Conservation (phyloP, 2,888 invertebrate genomes). For the Siphlonurus alternatus region DNA sequence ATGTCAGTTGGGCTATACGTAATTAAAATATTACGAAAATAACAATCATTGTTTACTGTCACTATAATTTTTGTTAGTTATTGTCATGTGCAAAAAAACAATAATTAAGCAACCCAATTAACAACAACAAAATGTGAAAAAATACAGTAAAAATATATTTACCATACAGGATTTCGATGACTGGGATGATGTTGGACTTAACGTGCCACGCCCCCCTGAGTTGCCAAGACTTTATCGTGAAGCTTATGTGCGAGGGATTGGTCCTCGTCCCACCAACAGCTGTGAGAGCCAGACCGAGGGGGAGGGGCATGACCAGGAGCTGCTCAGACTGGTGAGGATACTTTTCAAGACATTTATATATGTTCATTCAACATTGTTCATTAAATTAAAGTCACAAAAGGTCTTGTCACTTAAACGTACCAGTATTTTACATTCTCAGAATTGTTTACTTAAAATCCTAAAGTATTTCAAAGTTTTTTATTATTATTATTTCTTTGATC, state of each 20-base stretch:
- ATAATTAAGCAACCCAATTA: not conserved
- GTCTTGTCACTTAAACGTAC: too few relatives aligned
- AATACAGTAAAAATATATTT: not conserved
- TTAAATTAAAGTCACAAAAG: too few relatives aligned
- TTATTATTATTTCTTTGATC: too few relatives aligned
- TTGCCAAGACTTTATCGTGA: conserved; percentile 51
- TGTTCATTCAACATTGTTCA: too few relatives aligned
- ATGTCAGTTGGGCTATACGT: too few relatives aligned
- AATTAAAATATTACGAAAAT: too few relatives aligned
- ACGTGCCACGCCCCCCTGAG: conserved; percentile 64
- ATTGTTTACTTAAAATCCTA: too few relatives aligned
- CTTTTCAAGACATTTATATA: conserved; percentile 22
- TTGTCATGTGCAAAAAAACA: too few relatives aligned
- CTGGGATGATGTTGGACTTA: conserved; percentile 82
- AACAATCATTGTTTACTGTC: conserved; percentile 1
- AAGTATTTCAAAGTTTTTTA: too few relatives aligned
- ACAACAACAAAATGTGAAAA: not conserved
- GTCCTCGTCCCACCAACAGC: conserved; percentile 30
- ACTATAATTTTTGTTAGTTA: conserved; percentile 5
- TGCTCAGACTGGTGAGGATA: conserved; percentile 20
- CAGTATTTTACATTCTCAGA: too few relatives aligned
- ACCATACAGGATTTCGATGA: conserved; percentile 60
- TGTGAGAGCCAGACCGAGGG: conserved; percentile 30
- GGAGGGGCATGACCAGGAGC: conserved; percentile 31
- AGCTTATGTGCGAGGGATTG: conserved; percentile 24